Conservation (phyloP, 2,888 invertebrate species). For the Leucophenga maculata region DNA sequence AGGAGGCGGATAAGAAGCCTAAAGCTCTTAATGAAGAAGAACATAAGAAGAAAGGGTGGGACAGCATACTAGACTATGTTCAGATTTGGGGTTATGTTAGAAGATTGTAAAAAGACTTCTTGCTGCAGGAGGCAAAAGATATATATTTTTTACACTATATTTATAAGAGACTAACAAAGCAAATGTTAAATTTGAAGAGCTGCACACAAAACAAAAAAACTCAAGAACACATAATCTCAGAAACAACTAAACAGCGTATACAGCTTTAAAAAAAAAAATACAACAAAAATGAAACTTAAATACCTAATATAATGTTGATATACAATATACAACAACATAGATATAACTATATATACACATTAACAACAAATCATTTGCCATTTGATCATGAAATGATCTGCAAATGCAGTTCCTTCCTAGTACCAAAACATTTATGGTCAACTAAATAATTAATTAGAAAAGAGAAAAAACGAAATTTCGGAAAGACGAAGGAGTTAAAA, state of each 20-base stretch:
- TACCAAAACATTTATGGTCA: neutral
- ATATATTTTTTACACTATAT: no score
- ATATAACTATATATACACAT: no score
- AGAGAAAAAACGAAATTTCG: no score
- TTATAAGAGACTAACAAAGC: no score
- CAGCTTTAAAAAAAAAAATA: neutral
- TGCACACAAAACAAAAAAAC: no score
- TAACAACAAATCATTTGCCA: constrained; percentile 9
- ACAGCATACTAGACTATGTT: no score
- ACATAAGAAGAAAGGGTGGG: neutral
- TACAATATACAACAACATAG: neutral
- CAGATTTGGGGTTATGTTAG: no score
- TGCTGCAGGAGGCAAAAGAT: no score
- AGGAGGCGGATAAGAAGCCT: constrained; percentile 20
- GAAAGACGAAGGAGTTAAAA: no score
- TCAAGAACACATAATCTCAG: no score
- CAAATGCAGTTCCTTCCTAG: neutral
- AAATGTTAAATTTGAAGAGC: no score
- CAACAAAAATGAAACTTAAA: neutral
- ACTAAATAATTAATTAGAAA: neutral
- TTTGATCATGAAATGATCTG: neutral
- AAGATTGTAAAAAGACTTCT: no score
- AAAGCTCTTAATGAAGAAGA: constrained; percentile 6
- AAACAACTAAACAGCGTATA: neutral
- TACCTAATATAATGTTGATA: neutral